A percentile compares a stretch with the other conserved stretches of the same genome.
Conservation (phyloP, 2,888 invertebrate genomes). For the Drosophila prostipennis region DNA sequence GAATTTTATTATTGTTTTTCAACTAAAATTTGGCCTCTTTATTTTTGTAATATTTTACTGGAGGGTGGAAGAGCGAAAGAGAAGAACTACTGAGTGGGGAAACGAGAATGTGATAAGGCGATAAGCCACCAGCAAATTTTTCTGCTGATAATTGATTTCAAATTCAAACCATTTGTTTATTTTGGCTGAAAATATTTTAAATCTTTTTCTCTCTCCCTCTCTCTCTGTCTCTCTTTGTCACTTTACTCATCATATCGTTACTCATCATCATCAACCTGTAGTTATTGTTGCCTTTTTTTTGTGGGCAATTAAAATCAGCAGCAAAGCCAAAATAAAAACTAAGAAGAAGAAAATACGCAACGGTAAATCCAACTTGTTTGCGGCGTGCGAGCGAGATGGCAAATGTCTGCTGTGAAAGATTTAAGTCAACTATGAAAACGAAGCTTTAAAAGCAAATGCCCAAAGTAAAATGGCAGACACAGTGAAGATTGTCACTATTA, state of each 20-base stretch:
- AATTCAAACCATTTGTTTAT: constrained; percentile 16
- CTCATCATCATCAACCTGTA: constrained; percentile 35
- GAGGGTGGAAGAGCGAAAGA: background rate
- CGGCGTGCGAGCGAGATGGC: constrained; percentile 9
- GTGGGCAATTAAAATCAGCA: constrained; percentile 48
- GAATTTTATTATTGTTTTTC: no score
- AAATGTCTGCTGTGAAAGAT: constrained; percentile 3
- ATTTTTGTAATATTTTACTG: background rate
- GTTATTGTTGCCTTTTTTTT: constrained; percentile 28
- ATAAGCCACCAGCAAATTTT: constrained; percentile 38
- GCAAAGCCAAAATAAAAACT: constrained; percentile 15
- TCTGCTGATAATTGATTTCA: constrained; percentile 21
- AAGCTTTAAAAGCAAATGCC: constrained; percentile 5
- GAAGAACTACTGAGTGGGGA: constrained; percentile 3
- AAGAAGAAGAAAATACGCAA: constrained; percentile 19
- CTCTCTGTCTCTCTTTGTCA: constrained; percentile 23
- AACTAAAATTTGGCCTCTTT: background rate
- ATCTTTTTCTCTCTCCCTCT: constrained; percentile 1
- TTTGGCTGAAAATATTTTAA: background rate
- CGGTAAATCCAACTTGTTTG: constrained; percentile 28
- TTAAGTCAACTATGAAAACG: constrained; percentile 12
- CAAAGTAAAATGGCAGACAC: background rate
- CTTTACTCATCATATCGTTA: constrained; percentile 22
- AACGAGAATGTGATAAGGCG: constrained; percentile 7
- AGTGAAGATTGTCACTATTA: background rate